These are phyloP conservation scores for Agrilus planipennis DNA, from an alignment of 1,140 invertebrate genomes.

Conservation along the genomic window DNA sequence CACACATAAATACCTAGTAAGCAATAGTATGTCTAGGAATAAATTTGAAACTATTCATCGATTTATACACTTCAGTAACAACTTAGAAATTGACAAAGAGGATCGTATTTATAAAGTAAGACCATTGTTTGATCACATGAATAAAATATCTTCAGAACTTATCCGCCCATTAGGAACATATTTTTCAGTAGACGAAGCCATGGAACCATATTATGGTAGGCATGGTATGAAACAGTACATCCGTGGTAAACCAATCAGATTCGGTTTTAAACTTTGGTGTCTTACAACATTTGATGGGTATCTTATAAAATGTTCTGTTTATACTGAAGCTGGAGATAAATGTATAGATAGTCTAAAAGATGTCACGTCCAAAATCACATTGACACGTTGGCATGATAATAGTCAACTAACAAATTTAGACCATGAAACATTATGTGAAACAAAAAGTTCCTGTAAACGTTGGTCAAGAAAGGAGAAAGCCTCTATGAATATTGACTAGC, in stretches of 20 bases:
- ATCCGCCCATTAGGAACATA: neutral
- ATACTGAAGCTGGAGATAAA: constrained; percentile 8
- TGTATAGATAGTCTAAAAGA: constrained; percentile 5
- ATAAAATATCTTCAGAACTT: neutral
- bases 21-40: neutral
- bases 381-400: constrained; percentile 14
- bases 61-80: constrained; percentile 4
- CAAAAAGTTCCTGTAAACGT: constrained; percentile 23
- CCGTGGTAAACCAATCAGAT: constrained; percentile 1
- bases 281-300: constrained; percentile 1
- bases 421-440: neutral
- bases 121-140: constrained; percentile 1
- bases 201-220: constrained; percentile 1
- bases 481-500: constrained; percentile 26
- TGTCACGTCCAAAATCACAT: constrained; percentile 3
- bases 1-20: neutral
- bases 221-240: constrained; percentile 4
- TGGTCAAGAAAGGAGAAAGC: constrained; percentile 29
- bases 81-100: neutral
- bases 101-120: neutral
- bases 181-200: constrained; percentile 6
- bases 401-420: constrained; percentile 13
- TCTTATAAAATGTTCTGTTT: neutral
- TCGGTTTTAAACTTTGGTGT: constrained; percentile 6
- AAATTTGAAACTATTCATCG: constrained; percentile 3